Evolutionary conservation across 2,888 invertebrate species (phyloP).

Genomic region (Hypolimnas misippus): DNA sequence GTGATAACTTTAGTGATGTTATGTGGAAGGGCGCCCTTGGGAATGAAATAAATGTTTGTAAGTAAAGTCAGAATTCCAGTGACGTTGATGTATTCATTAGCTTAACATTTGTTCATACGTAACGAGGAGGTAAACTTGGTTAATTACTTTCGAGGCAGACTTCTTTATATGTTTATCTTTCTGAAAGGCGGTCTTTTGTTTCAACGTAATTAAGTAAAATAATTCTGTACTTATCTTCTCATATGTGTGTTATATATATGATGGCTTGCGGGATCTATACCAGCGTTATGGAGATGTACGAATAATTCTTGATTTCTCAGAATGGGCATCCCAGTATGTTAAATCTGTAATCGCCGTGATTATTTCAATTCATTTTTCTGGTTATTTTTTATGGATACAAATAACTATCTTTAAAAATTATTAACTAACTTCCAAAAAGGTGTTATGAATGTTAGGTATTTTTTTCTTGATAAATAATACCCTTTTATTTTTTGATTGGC

Average conservation of each 20-base stretch:
- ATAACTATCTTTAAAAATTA: too few relatives aligned
- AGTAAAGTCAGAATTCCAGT: conserved; percentile 50
- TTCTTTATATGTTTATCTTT: conserved; percentile 11
- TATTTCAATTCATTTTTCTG: too few relatives aligned
- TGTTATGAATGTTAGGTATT: too few relatives aligned
- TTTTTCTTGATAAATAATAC: too few relatives aligned
- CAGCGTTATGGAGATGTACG: too few relatives aligned
- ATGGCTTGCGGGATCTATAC: too few relatives aligned
- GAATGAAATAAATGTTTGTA: conserved; percentile 59
- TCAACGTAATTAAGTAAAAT: conserved; percentile 1
- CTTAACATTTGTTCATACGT: conserved; percentile 31
- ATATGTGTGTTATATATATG: not conserved
- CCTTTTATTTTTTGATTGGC: too few relatives aligned
- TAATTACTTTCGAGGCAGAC: conserved; percentile 21
- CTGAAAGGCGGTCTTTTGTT: conserved; percentile 1
- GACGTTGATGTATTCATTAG: conserved; percentile 62
- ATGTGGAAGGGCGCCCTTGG: conserved; percentile 71
- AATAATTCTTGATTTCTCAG: too few relatives aligned
- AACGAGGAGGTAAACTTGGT: conserved; percentile 24
- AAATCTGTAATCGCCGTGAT: too few relatives aligned
- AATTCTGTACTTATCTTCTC: not conserved
- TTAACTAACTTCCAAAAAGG: too few relatives aligned
- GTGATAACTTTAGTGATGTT: conserved; percentile 81
- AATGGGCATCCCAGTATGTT: too few relatives aligned
- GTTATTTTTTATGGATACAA: too few relatives aligned